Evolutionary conservation across 1,140 invertebrate genomes (phyloP), one percentile per base, ranked within the genome.

Genomic region (Halesus radiatus): DNA sequence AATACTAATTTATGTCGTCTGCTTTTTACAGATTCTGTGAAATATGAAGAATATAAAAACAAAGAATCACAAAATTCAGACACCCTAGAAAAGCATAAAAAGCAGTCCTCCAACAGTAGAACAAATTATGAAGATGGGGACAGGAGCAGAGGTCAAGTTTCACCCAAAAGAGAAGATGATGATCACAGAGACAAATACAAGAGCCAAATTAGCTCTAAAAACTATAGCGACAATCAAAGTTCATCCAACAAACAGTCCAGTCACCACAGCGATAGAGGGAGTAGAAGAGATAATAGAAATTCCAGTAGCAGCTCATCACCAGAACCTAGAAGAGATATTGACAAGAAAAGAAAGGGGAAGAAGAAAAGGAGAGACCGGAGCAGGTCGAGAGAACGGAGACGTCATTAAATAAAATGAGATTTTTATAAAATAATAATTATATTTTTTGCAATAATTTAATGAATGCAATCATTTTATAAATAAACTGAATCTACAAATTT

Each of bases 11-110:
- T 13, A 13, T 45, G 8, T 45, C 10, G 13, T 45, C 37, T 45
- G 37, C 8, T 45, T 86, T 85, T 90, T 90, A 81, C 83, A 94
- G 94, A 95, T 90, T 88, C 91, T 4, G 91, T 90, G 26, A 93
- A 93, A 78, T 94, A 92, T 85, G 91, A 94, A 83, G 90, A 93
- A 84, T 94, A 93, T 79, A 94, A 93, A 84, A 90, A 89, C 76
- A 91, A 91, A 77, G 89, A 91, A 84, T 84, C 79, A 37, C 29
- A 58, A 85, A 79, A 54, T 74, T 58, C 53, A 80, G 82, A 81
- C 81, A 81, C 78, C 80, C 84, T 85, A 79, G 85, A 26, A 84
- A 84, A 75, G 80, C 82, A 53, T 85, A 78, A 81, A 64, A 29
- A 29, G 78, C 54, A 5, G 73, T 76, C 23, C 3, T 18, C 52